Percentiles rank a stretch among this genome's conserved stretches.
Evolutionary conservation across 2,113 vertebrate species (phyloP).

Genomic region (Salvelinus sp.): DNA sequence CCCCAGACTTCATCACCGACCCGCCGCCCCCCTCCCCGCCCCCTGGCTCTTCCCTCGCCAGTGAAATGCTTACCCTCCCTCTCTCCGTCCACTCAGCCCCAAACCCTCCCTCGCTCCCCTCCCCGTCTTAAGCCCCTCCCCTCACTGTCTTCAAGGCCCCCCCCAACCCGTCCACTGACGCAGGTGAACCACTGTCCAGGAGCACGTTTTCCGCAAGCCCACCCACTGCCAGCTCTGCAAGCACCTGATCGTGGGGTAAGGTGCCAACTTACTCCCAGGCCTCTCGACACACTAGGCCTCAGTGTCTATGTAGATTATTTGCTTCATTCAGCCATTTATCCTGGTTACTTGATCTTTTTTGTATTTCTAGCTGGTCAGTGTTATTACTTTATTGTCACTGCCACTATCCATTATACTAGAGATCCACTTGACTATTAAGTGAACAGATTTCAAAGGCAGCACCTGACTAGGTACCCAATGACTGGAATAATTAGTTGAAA

Average conservation of each 20-base stretch:
- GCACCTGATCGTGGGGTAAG: slow-evolving; percentile 89
- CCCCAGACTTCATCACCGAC: slow-evolving; percentile 80
- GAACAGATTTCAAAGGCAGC: neutral
- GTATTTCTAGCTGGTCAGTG: too few species aligned
- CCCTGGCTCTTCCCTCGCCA: slow-evolving; percentile 64
- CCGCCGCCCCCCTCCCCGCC: slow-evolving; percentile 77
- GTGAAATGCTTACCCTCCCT: slow-evolving; percentile 64
- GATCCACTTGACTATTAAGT: neutral
- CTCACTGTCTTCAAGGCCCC: slow-evolving; percentile 54
- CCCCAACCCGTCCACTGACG: slow-evolving; percentile 57
- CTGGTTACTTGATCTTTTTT: neutral
- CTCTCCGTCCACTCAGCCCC: slow-evolving; percentile 69
- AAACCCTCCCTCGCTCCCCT: slow-evolving; percentile 71
- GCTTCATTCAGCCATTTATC: neutral
- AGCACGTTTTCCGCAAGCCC: slow-evolving; percentile 86
- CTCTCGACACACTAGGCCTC: neutral
- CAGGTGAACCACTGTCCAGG: slow-evolving; percentile 84
- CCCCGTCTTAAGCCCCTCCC: slow-evolving; percentile 70
- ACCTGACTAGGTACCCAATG: neutral
- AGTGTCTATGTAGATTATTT: neutral
- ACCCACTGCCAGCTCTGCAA: slow-evolving; percentile 89
- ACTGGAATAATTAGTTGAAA: neutral
- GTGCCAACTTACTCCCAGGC: slow-evolving; percentile 2
- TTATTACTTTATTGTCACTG: neutral
- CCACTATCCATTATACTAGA: neutral